Evolutionary conservation across 2,888 invertebrate species (phyloP).

Genomic region (Drosophila colorata): DNA sequence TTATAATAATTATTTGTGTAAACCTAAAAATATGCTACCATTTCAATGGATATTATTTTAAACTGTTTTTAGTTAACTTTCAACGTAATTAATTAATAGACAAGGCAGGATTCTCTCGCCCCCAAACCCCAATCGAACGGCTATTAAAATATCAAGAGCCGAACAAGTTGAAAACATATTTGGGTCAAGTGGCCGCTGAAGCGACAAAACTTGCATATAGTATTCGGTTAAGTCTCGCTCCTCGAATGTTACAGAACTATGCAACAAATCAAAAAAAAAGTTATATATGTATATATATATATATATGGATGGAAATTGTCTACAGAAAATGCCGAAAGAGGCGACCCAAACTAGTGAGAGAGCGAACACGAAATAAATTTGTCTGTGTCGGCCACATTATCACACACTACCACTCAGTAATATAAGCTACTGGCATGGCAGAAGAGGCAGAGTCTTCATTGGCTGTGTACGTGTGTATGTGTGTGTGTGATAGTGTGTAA

Average conservation of each 20-base stretch:
- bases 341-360: constrained; percentile 3
- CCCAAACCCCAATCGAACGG: not conserved
- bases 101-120: not conserved
- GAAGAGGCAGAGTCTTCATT: constrained; percentile 21
- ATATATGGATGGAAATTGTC: not conserved
- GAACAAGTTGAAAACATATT: constrained; percentile 41
- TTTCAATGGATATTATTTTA: not conserved
- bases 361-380: constrained; percentile 28
- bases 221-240: constrained; percentile 28
- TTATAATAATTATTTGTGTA: not conserved
- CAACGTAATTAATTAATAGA: not conserved
- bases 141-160: constrained; percentile 18
- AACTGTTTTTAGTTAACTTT: not conserved
- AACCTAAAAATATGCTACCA: constrained; percentile 12
- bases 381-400: constrained; percentile 34
- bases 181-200: constrained; percentile 67
- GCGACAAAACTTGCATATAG: constrained; percentile 26
- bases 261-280: constrained; percentile 44
- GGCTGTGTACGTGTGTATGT: not conserved
- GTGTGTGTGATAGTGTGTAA: constrained; percentile 4
- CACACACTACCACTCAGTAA: constrained; percentile 26
- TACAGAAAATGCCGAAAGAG: constrained; percentile 16
- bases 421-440: constrained; percentile 27
- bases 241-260: constrained; percentile 28
- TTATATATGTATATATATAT: not conserved